Percentiles rank a stretch among this genome's conserved stretches.
phyloP scores from a whole-genome alignment of 2,113 vertebrate species.

The Mionectes macconnelli region DNA sequence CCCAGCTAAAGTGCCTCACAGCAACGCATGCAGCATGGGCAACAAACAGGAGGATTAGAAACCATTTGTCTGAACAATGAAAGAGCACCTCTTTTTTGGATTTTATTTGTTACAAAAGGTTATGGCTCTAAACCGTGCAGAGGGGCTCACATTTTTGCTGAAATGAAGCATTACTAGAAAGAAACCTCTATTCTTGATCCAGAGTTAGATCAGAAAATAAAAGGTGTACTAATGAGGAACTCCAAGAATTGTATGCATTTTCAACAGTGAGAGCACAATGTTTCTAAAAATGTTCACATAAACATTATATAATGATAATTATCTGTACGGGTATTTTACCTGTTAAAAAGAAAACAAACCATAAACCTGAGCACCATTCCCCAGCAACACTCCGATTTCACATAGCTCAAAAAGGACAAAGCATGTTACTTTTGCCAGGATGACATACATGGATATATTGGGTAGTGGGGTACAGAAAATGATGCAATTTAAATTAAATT shows the following conservation, averaged over 20 bases:
- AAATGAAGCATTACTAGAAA: not conserved
- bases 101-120: not conserved
- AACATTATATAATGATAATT: not conserved
- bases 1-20: not conserved
- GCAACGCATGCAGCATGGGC: not conserved
- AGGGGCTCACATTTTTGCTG: not conserved
- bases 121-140: not conserved
- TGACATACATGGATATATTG: not conserved
- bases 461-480: not conserved
- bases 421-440: not conserved
- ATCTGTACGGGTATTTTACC: not conserved
- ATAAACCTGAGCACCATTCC: not conserved
- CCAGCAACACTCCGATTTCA: not conserved
- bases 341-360: not conserved
- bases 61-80: not conserved
- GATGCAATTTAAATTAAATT: not conserved
- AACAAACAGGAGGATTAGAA: not conserved
- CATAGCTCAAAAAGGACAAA: not conserved
- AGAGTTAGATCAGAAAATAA: not conserved
- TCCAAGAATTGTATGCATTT: not conserved
- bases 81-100: not conserved
- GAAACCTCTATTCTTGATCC: not conserved
- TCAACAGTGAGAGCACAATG: not conserved
- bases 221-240: not conserved
- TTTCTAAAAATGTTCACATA: not conserved